These are phyloP conservation scores for Cryptocheilus praepositus DNA, from an alignment of 2,888 invertebrate genomes.

Conservation along the genomic window DNA sequence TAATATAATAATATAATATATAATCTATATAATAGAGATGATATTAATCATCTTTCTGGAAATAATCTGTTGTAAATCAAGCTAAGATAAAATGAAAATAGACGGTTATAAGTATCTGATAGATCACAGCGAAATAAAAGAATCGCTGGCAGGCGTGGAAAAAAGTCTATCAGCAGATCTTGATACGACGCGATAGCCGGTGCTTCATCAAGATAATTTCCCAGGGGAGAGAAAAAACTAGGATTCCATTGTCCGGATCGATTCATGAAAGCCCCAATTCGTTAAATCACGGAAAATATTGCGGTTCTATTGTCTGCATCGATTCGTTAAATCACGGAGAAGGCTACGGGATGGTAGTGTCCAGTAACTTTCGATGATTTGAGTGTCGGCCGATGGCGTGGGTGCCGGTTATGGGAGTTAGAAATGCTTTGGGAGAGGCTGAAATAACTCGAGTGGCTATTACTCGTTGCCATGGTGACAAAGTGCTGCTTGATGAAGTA, in stretches of 20 bases:
- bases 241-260: not conserved
- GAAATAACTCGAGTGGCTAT: conserved; percentile 70
- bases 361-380: conserved; percentile 19
- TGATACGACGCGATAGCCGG: too few relatives aligned
- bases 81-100: too few relatives aligned
- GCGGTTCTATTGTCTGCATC: conserved; percentile 12
- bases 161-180: too few relatives aligned
- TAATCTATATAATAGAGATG: too few relatives aligned
- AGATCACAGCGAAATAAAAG: too few relatives aligned
- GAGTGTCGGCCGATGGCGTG: not conserved
- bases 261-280: not conserved
- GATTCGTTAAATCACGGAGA: not conserved
- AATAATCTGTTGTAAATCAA: too few relatives aligned
- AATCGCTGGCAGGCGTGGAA: too few relatives aligned
- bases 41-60: too few relatives aligned
- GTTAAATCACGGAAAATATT: conserved; percentile 8
- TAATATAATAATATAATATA: too few relatives aligned
- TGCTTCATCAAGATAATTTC: not conserved
- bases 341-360: too few relatives aligned
- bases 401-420: conserved; percentile 15
- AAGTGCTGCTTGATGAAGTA: conserved; percentile 74
- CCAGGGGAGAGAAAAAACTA: not conserved
- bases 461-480: conserved; percentile 72
- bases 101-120: too few relatives aligned
- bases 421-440: conserved; percentile 26